Percentiles rank a stretch among this genome's conserved stretches.
Conservation (phyloP, 2,888 invertebrate species). For the Pristionchus exspectatus region DNA sequence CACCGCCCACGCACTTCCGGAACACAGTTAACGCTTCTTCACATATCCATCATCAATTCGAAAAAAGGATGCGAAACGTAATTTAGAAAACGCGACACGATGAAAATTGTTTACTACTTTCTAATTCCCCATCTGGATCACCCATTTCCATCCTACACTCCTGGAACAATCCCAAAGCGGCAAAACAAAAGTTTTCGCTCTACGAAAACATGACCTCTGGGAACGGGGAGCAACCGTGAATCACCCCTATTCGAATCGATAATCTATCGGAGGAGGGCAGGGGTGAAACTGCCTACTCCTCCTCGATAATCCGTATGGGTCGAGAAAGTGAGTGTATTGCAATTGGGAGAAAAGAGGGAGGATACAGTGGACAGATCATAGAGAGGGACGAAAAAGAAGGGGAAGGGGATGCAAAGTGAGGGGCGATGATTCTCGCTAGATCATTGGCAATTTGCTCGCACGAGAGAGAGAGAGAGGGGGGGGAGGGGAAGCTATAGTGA, state of each 20-base stretch:
- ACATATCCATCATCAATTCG: background rate
- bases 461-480: background rate
- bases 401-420: background rate
- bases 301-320: constrained; percentile 31
- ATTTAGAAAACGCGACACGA: background rate
- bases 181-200: background rate
- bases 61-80: background rate
- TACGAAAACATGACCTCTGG: background rate
- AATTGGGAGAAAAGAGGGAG: constrained; percentile 14
- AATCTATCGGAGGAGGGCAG: constrained; percentile 7
- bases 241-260: background rate
- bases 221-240: background rate
- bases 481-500: constrained; percentile 11
- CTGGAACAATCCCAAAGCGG: background rate
- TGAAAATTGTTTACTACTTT: background rate
- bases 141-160: background rate
- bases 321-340: constrained; percentile 9
- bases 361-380: background rate
- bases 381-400: constrained; percentile 10
- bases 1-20: constrained; percentile 16
- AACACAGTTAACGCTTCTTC: background rate
- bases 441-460: constrained; percentile 11
- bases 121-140: background rate
- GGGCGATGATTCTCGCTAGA: constrained; percentile 19
- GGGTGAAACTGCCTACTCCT: background rate